phyloP scores from a whole-genome alignment of 1,140 invertebrate species.

The Augochlora pura region DNA sequence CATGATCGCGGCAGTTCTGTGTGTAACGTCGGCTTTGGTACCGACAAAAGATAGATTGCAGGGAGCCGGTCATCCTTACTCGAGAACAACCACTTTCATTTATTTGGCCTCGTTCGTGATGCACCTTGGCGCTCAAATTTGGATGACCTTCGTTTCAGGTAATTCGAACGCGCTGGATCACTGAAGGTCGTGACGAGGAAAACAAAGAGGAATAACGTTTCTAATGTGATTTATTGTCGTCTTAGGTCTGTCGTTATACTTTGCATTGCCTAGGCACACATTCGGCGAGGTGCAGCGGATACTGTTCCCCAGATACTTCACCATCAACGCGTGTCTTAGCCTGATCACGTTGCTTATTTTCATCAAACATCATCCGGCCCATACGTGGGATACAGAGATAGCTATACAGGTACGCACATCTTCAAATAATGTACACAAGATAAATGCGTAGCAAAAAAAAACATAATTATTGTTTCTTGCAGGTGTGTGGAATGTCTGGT shows the following conservation, averaged over 20 bases:
- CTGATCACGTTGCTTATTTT: slow-evolving; percentile 87
- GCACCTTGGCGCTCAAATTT: slow-evolving; percentile 91
- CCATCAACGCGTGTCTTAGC: slow-evolving; percentile 87
- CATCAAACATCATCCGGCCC: slow-evolving; percentile 80
- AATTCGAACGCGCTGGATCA: slow-evolving; percentile 34
- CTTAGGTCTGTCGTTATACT: slow-evolving; percentile 90
- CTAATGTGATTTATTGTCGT: neutral
- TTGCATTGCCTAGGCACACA: slow-evolving; percentile 88
- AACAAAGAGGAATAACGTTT: no score
- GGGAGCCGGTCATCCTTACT: slow-evolving; percentile 74
- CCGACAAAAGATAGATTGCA: slow-evolving; percentile 77
- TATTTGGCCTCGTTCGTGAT: slow-evolving; percentile 88
- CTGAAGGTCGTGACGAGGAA: no score
- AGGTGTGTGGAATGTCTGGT: slow-evolving; percentile 84
- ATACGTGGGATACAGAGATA: slow-evolving; percentile 76
- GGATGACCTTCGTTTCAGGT: slow-evolving; percentile 95
- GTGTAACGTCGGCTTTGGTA: slow-evolving; percentile 82
- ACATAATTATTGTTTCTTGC: neutral
- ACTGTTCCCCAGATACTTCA: slow-evolving; percentile 92
- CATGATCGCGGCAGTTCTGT: slow-evolving; percentile 83
- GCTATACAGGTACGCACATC: slow-evolving; percentile 76
- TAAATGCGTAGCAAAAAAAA: neutral
- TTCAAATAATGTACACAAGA: neutral
- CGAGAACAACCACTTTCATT: slow-evolving; percentile 80
- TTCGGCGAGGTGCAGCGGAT: slow-evolving; percentile 91